Base-by-base conservation (phyloP, 2,113 vertebrate genomes). In the Cyanoliseus patagonus region DNA sequence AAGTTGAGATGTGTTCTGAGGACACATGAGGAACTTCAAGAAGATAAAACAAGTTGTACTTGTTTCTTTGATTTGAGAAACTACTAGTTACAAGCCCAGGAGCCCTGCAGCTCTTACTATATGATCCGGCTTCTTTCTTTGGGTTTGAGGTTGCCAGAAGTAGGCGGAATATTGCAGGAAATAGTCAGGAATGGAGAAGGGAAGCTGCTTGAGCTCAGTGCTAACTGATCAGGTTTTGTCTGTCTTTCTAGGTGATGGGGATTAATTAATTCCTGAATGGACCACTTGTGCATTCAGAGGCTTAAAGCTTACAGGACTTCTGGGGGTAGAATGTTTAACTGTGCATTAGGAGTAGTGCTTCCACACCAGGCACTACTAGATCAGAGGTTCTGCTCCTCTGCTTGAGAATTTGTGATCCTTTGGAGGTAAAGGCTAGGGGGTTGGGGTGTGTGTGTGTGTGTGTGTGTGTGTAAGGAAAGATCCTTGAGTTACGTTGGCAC, bases 261-360 rank as follows among this genome's bases (percentile, higher is more conserved):
- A 44, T 68, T 70, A 28, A 20, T 53, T 63, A 30, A 41, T 63
- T 90, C 19, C 49, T 44, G 27, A 52, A 69, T 37, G 37, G 52
- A 37, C 10, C 6, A 33, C 35, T 3, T 0, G 0, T 33, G 17
- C 25, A 7, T 52, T 63, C 35, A 46, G 46, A 51, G 39, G 23
- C 23, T 42, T 15, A 13, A 35, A 27, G 4, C 20, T 28, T 62
- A 16, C 9, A 9, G 17, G 20, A 24, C 33, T 91, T 18, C 39
- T 69, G 33, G 13, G n/a, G 33, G 24, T 35, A 61, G 19, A 19
- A 5, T 25, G 3, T 80, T 90, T 61, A 59, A 33, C 6, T 75
- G 61, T 13, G 8, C 0, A 0, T 69, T 46, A 63, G 9, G 22
- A 41, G 33, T 18, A 47, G 25, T 10, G 3, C 19, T 79, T 76